Evolutionary conservation across 2,888 invertebrate genomes (phyloP), one percentile per base, ranked within the genome.

Genomic region (Zelleria hepariella): DNA sequence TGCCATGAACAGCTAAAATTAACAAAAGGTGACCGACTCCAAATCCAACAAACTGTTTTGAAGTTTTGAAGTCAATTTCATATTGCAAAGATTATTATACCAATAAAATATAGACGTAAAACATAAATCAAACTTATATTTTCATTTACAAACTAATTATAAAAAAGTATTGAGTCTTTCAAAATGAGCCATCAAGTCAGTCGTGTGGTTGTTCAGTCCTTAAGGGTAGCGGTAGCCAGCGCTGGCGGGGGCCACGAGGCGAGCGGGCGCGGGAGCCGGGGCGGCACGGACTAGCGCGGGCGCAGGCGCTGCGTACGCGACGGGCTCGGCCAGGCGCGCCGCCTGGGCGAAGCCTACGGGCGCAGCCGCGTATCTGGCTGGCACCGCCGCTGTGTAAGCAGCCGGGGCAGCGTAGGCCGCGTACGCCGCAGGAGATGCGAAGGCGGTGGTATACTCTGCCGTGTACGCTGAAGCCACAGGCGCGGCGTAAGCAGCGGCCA

Each of bases 351-450:
- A 62, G 2, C 58, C 58, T 10, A 62, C 62, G 2, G 60, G 52
- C 20, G 53, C 53, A 7, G 68, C 65, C 10, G 66, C 59, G 21
- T 49, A 52, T 15, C 18, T 18, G 2, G 55, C 58, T 5, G 58
- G 49, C 21, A 32, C 26, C 3, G 23, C 65, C 47, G 68, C 68
- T 7, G 69, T 67, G 68, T 93, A 92, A n/a, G 89, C 82, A 52
- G 95, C 86, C 53, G 91, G 91, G 57, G 93, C 93, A 71, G 95
- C 93, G 23, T 53, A 24, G n/a, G 67, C 68, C 8, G 69, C 67
- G 69, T 93, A 92, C 18, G 89, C 82, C 52, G 95, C 86, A 53
- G 91, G 91, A 58, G 93, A 92, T 71, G 95, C 93, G 23, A 70
- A 63, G 0, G 69, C 67, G 63, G 61, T 25, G 20, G 27, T n/a